phyloP scores from a whole-genome alignment of 37 sponge, comb jelly and placozoan species.

The Beroe ovata region DNA sequence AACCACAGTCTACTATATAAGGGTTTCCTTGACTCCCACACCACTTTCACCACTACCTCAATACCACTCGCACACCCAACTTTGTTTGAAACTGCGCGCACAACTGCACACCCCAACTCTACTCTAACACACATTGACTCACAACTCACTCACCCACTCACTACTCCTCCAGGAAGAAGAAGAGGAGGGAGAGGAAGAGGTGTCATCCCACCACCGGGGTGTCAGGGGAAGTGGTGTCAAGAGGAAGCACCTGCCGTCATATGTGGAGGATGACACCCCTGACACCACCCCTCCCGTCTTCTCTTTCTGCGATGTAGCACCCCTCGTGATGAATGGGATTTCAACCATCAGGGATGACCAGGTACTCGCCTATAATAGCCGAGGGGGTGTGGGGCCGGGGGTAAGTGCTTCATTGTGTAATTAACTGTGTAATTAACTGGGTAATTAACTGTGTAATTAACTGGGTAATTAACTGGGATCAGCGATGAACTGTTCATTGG shows the following conservation, averaged over 20 bases:
- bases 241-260: constrained; percentile 47
- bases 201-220: not conserved
- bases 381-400: not conserved
- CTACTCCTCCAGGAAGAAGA: too few species aligned
- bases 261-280: not conserved
- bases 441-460: too few species aligned
- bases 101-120: too few species aligned
- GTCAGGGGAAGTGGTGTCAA: not conserved
- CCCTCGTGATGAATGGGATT: constrained; percentile 47
- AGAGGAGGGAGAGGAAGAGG: not conserved
- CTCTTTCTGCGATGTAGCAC: constrained; percentile 47
- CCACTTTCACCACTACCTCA: not conserved
- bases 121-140: too few species aligned
- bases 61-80: too few species aligned
- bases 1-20: not conserved
- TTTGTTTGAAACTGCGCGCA: too few species aligned
- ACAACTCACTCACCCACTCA: too few species aligned
- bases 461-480: too few species aligned
- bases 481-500: too few species aligned
- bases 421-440: too few species aligned
- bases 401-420: not conserved
- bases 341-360: constrained; percentile 49
- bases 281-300: not conserved
- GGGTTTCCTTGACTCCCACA: not conserved
- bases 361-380: too few species aligned